Evolutionary conservation across 2,888 invertebrate genomes (phyloP).

Genomic region (Scaptomyza tumidula): DNA sequence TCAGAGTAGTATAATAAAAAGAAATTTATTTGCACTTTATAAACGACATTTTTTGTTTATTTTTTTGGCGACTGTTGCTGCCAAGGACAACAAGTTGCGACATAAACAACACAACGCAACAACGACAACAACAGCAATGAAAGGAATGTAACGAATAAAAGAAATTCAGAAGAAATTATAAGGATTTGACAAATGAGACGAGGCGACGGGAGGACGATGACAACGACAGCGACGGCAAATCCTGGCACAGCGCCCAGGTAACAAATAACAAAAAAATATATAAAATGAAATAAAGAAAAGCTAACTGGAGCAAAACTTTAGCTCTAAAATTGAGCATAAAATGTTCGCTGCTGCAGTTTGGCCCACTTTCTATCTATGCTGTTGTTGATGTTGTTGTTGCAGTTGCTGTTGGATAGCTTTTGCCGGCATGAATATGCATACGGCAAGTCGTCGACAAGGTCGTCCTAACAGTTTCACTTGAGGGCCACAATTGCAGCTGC

Average conservation of each 20-base stretch:
- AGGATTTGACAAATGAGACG: conserved; percentile 75
- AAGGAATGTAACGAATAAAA: conserved; percentile 5
- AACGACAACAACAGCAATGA: neutral
- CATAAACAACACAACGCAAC: conserved; percentile 6
- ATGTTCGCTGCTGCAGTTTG: conserved; percentile 52
- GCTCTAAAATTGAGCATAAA: conserved; percentile 71
- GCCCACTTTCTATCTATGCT: conserved; percentile 55
- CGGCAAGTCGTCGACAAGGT: conserved; percentile 66
- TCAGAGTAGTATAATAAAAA: conserved; percentile 74
- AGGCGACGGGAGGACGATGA: conserved; percentile 5
- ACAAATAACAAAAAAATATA: conserved; percentile 20
- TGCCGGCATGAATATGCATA: conserved; percentile 77
- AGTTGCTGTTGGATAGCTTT: conserved; percentile 23
- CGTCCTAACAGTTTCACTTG: conserved; percentile 74
- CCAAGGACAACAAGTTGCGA: conserved; percentile 73
- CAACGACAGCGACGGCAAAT: conserved; percentile 2
- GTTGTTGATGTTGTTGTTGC: conserved; percentile 23
- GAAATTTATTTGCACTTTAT: conserved; percentile 71
- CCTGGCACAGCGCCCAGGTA: conserved; percentile 57
- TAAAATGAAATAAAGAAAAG: neutral
- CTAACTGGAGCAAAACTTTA: conserved; percentile 38
- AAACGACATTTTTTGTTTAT: conserved; percentile 18
- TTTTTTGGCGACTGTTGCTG: conserved; percentile 20
- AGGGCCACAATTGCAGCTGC: conserved; percentile 50
- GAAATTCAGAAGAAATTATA: conserved; percentile 61